Percentiles rank a stretch among this genome's conserved stretches.
Conservation (phyloP, 2,888 invertebrate species). For the Argynnis bischoffii region DNA sequence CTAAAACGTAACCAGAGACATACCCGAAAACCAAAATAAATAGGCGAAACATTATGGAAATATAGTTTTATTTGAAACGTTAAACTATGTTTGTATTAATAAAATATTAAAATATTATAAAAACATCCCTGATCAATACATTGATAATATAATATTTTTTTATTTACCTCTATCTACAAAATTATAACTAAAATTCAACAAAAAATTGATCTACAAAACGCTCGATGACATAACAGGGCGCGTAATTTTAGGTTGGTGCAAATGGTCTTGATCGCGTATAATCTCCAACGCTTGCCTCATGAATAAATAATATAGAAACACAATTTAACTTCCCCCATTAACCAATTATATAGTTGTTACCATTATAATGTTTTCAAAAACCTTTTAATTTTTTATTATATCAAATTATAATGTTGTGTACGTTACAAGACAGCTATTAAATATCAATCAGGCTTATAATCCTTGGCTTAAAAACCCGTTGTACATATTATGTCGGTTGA, state of each 20-base stretch:
- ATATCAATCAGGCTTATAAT: slow-evolving; percentile 71
- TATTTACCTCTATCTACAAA: too few relatives aligned
- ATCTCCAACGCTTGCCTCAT: slow-evolving; percentile 65
- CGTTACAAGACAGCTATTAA: slow-evolving; percentile 70
- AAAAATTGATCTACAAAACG: slow-evolving; percentile 71
- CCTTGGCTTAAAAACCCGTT: slow-evolving; percentile 38
- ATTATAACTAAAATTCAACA: neutral
- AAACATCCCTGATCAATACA: too few relatives aligned
- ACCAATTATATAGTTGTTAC: slow-evolving; percentile 78
- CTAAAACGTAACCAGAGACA: too few relatives aligned
- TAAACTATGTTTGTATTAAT: too few relatives aligned
- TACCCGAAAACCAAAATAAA: too few relatives aligned
- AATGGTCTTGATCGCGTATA: slow-evolving; percentile 62
- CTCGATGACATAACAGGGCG: slow-evolving; percentile 78
- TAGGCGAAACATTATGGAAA: too few relatives aligned
- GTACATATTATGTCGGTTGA: neutral
- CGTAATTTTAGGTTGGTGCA: slow-evolving; percentile 72
- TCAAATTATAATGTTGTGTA: slow-evolving; percentile 73
- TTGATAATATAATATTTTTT: too few relatives aligned
- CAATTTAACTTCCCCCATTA: slow-evolving; percentile 74
- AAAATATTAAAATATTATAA: too few relatives aligned
- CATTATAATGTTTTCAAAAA: slow-evolving; percentile 76
- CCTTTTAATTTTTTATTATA: slow-evolving; percentile 81
- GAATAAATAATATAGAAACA: slow-evolving; percentile 79
- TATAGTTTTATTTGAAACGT: too few relatives aligned